Conservation (phyloP, 1,140 invertebrate genomes). For the Drosophila prosaltans region DNA sequence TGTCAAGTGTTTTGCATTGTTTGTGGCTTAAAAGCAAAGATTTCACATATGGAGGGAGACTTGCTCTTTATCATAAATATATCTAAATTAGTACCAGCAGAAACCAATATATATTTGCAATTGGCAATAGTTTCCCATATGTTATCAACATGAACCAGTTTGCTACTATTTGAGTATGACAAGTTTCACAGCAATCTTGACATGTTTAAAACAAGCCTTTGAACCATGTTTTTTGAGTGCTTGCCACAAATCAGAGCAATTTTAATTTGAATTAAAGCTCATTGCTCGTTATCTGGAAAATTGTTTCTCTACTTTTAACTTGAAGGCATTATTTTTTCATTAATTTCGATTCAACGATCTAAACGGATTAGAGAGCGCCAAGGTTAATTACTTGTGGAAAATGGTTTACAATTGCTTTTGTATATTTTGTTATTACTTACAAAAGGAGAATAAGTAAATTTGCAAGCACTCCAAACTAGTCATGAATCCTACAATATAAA, state of each 20-base stretch:
- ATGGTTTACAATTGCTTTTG: too few species aligned
- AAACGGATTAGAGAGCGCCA: too few species aligned
- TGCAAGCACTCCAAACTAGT: too few species aligned
- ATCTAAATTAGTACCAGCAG: neutral
- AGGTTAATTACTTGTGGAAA: too few species aligned
- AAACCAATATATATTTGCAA: neutral
- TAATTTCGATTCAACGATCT: too few species aligned
- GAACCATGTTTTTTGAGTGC: neutral
- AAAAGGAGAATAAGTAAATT: too few species aligned
- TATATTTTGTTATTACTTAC: too few species aligned
- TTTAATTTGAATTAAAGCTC: neutral
- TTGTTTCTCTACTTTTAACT: too few species aligned
- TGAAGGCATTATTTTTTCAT: too few species aligned
- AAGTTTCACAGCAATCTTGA: neutral
- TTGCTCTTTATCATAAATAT: neutral
- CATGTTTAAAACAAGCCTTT: neutral
- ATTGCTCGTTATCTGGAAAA: neutral
- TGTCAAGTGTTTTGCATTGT: conserved; percentile 18
- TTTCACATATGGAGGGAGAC: neutral
- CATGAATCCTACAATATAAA: too few species aligned
- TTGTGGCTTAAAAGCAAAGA: neutral
- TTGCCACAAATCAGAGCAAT: neutral
- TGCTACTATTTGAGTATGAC: neutral
- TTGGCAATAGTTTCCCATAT: neutral
- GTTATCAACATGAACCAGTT: neutral